Evolutionary conservation across 2,797 vertebrate species (phyloP), one percentile per base, ranked within the genome.

Genomic region (Gymnoscopelus microlampas): DNA sequence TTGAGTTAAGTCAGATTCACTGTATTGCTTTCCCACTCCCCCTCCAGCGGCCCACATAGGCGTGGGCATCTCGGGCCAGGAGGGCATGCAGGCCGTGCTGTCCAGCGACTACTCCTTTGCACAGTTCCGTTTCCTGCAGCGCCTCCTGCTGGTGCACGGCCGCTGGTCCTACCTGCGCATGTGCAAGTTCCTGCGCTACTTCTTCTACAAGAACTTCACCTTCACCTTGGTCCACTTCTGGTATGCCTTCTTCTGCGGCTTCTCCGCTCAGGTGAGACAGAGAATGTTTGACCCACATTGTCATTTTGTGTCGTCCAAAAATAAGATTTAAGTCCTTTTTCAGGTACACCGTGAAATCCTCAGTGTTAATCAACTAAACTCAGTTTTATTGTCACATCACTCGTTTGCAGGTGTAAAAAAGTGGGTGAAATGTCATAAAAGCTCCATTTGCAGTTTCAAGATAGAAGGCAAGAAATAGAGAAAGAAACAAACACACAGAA

Each of bases 161-260:
- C 95, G 96, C 61, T 99, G 97, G 97, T 98, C 97, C 26, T 99
- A 99, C 77, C 89, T 96, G 50, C 96, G 97, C 88, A 98, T 99
- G 96, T 97, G 96, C 94, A 97, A 95, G 84, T 99, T 99, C 83
- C 93, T 99, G 44, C 86, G 89, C 53, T 99, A 98, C 78, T 99
- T 99, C 86, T 99, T 99, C 89, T 98, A 97, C 81, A 99, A 99
- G 92, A 99, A 99, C 89, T 99, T 99, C 84, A 94, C 95, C 81
- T 99, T 98, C 85, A 98, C 97, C 0, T 87, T 99, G 24, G 94
- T 98, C 24, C 97, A 98, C 60, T 96, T 99, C 93, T 99, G 98
- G 97, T 99, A 96, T 1, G 96, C 92, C 66, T 98, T 98, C 95
- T 98, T 95, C 92, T 98, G 93, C 0, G 97, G 97, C 54, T 99